Base-by-base conservation (phyloP, 2,113 vertebrate species). In the Gymnorhina tibicen region DNA sequence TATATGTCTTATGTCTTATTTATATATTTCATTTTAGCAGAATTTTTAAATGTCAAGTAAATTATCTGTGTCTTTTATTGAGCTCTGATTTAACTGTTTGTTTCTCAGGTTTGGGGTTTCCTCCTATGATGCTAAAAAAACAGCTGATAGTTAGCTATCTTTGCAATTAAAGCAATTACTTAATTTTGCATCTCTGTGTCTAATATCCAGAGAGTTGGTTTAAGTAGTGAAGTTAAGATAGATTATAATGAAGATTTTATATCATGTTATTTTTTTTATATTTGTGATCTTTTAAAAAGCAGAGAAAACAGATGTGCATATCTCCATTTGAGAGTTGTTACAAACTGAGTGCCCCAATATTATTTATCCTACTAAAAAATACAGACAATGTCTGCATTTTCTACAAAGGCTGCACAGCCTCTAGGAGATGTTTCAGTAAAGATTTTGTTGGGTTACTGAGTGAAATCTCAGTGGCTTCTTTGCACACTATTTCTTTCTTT, bases 401-500 rank as follows among this genome's bases (percentile, higher is more conserved):
- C 44, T 53, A 24, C 39, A 44, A 27, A 63, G 16, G 22, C 77
- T 85, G 27, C 18, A 66, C 8, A 33, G 49, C 13, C 23, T 72
- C 58, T 28, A 18, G 18, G 60, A 52, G 8, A n/a, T 62, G 4
- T 66, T 84, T 68, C 68, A 53, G 66, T 28, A 42, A 55, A 21
- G 33, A 62, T 79, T 91, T 82, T 94, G 19, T 42, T 33, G 59
- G 35, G 32, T 47, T 78, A 17, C 28, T 74, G 30, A 68, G 14
- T 58, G 42, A 95, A 93, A 69, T 39, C 41, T 70, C 59, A 32
- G 33, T 32, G 33, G 3, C 49, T 94, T 79, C 70, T 79, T 87
- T 69, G 39, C 59, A 33, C 63, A 74, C 93, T 89, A 56, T 95
- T 96, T 94, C 96, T 96, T 89, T 93, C 92, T 94, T 96, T 96